Percentiles rank a stretch among this genome's conserved stretches.
Evolutionary conservation across 2,888 invertebrate species (phyloP).

Genomic region (Xylota segnis): DNA sequence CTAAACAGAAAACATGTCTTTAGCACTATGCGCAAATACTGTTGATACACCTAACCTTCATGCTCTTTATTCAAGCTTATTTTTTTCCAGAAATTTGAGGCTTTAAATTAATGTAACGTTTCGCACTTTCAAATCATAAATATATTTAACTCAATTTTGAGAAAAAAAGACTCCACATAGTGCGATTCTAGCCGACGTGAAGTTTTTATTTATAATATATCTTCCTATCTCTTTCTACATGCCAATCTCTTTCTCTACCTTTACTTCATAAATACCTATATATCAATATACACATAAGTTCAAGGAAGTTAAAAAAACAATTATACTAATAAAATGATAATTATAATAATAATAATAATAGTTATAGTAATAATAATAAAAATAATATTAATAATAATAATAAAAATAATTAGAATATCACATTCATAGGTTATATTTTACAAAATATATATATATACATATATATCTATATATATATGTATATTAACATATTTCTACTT

Average conservation of each 20-base stretch:
- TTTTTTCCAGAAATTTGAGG: background rate
- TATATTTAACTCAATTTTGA: slow-evolving; percentile 4
- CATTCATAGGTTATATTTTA: slow-evolving; percentile 9
- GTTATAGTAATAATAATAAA: too few relatives aligned
- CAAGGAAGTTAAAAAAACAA: background rate
- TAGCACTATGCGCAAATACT: background rate
- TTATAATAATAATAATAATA: too few relatives aligned
- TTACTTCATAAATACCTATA: slow-evolving; percentile 12
- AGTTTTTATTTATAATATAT: background rate
- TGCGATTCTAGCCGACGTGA: background rate
- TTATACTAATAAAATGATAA: too few relatives aligned
- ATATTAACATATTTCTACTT: background rate
- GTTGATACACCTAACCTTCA: slow-evolving; percentile 4
- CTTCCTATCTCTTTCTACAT: slow-evolving; percentile 6
- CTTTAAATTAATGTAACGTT: background rate
- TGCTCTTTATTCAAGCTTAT: background rate
- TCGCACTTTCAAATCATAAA: background rate
- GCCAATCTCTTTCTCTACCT: background rate
- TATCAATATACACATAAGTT: slow-evolving; percentile 17
- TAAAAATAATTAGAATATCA: background rate
- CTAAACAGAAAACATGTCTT: background rate
- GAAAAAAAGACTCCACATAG: background rate
- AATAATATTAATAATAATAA: too few relatives aligned
- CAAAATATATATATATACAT: slow-evolving; percentile 2
- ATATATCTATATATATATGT: background rate